Percentiles rank a stretch among this genome's conserved stretches.
Conservation (phyloP, 1,140 invertebrate species). For the Linepithema humile region DNA sequence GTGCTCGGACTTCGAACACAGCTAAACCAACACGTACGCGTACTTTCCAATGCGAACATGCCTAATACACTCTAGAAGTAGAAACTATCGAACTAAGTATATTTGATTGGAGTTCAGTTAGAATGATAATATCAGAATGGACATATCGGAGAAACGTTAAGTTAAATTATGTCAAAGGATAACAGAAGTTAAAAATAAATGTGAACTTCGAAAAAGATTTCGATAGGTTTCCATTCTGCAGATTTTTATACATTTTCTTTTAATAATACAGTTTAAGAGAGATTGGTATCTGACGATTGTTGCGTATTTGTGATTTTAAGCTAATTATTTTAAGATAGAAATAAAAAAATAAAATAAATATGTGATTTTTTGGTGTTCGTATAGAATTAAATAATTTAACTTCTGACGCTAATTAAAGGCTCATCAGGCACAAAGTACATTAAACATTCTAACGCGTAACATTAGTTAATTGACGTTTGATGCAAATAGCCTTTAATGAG, state of each 20-base stretch:
- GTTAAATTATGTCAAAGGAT: not conserved
- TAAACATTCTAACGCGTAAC: constrained; percentile 41
- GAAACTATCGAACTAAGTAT: not conserved
- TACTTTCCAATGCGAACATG: constrained; percentile 1
- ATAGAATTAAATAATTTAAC: constrained; percentile 47
- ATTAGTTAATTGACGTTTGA: constrained; percentile 53
- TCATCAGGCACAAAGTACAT: constrained; percentile 45
- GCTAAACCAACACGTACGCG: not conserved
- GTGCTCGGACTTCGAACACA: constrained; percentile 53
- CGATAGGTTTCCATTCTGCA: not conserved
- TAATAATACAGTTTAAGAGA: not conserved
- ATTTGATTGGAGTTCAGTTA: constrained; percentile 4
- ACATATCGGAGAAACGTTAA: not conserved
- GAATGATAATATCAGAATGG: not conserved
- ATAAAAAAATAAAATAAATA: not conserved
- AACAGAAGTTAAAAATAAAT: not conserved
- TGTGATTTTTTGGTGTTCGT: constrained; percentile 24
- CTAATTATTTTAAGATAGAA: not conserved
- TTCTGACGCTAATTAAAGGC: constrained; percentile 51
- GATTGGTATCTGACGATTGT: not conserved
- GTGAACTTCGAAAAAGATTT: not conserved
- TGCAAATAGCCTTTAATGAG: constrained; percentile 46
- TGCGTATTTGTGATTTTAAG: not conserved
- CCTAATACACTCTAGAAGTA: constrained; percentile 46
- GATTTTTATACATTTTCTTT: too few species aligned